Evolutionary conservation across 2,888 invertebrate species (phyloP), one percentile per base, ranked within the genome.

Genomic region (Macaria liturata): DNA sequence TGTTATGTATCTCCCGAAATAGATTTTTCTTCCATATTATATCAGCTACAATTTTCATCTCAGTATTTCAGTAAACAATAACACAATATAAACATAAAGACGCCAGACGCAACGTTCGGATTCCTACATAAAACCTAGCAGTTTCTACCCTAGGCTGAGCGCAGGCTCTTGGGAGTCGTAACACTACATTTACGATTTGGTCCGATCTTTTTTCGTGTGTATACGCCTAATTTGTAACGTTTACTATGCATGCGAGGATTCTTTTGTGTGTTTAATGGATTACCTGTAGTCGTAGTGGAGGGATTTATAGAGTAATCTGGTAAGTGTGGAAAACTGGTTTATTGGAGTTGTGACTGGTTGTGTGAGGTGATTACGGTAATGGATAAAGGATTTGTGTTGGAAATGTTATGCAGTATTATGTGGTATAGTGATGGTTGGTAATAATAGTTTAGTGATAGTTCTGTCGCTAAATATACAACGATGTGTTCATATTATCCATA

Each of bases 201-300:
- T 42, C 46, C 56, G 30, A 44, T 56, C 46, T 56, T 56, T 59
- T 59, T 61, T 61, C 55, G 51, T 54, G 46, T 58, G 39, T 46
- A n/a, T n/a, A 42, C 52, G 49, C 50, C 57, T 54, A 57, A 64
- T 64, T 64, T 59, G 54, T 54, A 54, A 51, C 52, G 50, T 54
- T 64, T 60, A 56, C 54, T 57, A 59, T 59, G 46, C 62, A 50
- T 62, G 50, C 45, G 56, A 51, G 45, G 44, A 47, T 51, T 50
- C 54, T 42, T 56, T 46, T 56, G 50, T 50, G 56, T 56, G 50
- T 56, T 56, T 56, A 50, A 50, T 51, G 56, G 55, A 45, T 55
- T 55, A 55, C 43, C 49, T 49, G 53, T 9, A 46, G 34, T 49
- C 30, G 37, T 44, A 40, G 54, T 49, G 34, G 44, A 49, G 20